A percentile compares a stretch with the other conserved stretches of the same genome.
These are phyloP conservation scores for Protonibea diacanthus DNA, from an alignment of 2,797 vertebrate genomes.

Conservation along the genomic window DNA sequence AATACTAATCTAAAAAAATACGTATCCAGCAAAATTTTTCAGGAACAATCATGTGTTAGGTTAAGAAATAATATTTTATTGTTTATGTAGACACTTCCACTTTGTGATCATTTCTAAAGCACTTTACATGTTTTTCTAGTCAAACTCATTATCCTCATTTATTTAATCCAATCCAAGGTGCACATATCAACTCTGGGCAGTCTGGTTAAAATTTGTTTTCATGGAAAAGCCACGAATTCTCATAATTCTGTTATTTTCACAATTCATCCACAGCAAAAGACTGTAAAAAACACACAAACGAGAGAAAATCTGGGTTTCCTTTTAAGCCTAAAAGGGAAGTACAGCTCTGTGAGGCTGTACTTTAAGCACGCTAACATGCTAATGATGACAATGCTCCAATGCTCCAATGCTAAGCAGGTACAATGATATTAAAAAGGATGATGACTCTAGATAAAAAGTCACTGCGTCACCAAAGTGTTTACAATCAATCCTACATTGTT, in stretches of 20 bases:
- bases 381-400: no score
- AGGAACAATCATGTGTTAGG: not conserved
- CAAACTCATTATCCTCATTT: no score
- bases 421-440: not conserved
- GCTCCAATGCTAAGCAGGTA: not conserved
- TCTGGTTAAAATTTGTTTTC: not conserved
- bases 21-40: not conserved
- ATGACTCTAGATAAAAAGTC: not conserved
- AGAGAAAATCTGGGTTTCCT: not conserved
- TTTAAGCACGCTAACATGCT: not conserved
- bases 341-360: not conserved
- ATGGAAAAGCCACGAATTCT: not conserved
- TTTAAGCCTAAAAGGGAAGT: not conserved
- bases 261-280: not conserved
- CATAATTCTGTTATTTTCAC: not conserved
- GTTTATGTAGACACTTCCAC: not conserved
- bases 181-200: not conserved
- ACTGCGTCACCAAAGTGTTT: not conserved
- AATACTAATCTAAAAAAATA: not conserved
- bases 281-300: not conserved
- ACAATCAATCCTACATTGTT: not conserved
- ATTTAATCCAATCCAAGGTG: not conserved
- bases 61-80: not conserved
- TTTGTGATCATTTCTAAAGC: not conserved
- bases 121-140: not conserved